These are phyloP conservation scores for Brachyhypopomus occidentalis DNA, from an alignment of 2,113 vertebrate genomes.

Conservation along the genomic window DNA sequence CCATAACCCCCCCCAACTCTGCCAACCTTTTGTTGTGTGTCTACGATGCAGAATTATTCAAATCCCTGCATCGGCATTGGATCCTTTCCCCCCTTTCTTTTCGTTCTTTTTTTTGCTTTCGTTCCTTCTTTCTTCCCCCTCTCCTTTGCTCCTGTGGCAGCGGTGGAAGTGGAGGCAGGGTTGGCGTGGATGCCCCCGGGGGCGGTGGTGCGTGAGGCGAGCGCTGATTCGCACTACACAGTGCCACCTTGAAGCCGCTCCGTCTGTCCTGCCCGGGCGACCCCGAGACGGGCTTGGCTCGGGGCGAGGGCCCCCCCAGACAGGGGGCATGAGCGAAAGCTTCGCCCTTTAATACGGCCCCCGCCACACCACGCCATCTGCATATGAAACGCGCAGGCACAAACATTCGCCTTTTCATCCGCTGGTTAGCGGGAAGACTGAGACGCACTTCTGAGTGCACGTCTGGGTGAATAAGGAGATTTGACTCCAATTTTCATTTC, in stretches of 20 bases:
- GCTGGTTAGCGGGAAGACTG: conserved; percentile 31
- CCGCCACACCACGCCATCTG: conserved; percentile 43
- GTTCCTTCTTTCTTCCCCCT: neutral
- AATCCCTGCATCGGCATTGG: conserved; percentile 61
- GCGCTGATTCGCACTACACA: conserved; percentile 57
- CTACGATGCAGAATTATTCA: conserved; percentile 74
- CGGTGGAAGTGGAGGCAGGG: conserved; percentile 63
- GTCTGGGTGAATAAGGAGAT: conserved; percentile 30
- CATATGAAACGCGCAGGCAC: conserved; percentile 61
- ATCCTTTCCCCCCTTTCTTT: conserved; percentile 12
- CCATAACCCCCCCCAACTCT: conserved; percentile 48
- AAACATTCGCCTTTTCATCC: conserved; percentile 60
- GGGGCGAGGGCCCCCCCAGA: conserved; percentile 54
- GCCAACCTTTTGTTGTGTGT: conserved; percentile 67
- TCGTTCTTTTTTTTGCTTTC: neutral
- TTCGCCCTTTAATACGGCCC: conserved; percentile 49
- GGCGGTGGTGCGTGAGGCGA: conserved; percentile 50
- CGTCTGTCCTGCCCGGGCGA: conserved; percentile 51
- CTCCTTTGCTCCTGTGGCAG: conserved; percentile 55
- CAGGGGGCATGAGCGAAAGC: conserved; percentile 41
- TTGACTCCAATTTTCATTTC: conserved; percentile 39
- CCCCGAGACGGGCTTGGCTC: conserved; percentile 42
- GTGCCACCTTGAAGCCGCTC: conserved; percentile 64
- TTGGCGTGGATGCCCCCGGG: conserved; percentile 58
- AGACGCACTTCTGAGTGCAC: conserved; percentile 9